phyloP scores from a whole-genome alignment of 1,140 invertebrate genomes.

The Pogonognathellus flavescens region DNA sequence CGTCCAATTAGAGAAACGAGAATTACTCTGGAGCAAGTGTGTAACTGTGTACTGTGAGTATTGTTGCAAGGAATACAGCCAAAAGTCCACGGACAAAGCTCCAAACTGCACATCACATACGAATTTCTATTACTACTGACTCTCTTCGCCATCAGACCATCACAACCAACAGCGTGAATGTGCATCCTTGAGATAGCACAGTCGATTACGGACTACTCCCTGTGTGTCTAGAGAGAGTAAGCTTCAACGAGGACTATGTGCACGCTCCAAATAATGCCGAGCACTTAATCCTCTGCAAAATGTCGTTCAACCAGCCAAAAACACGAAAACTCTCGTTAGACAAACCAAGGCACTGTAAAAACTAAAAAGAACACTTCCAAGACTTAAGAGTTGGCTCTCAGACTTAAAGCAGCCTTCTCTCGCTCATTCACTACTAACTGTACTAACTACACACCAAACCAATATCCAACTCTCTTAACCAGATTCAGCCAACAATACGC shows the following conservation, averaged over 20 bases:
- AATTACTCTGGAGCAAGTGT: conserved; percentile 36
- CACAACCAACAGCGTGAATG: neutral
- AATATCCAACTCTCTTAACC: neutral
- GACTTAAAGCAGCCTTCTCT: conserved; percentile 2
- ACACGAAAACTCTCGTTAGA: conserved; percentile 41
- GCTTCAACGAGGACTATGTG: neutral
- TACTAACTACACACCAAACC: too few species aligned
- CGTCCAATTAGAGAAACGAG: conserved; percentile 55
- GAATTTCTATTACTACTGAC: neutral
- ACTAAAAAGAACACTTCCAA: neutral
- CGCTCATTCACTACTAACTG: neutral
- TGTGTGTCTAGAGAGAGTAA: neutral
- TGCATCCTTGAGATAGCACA: neutral
- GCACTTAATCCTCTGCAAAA: conserved; percentile 49
- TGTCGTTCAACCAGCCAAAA: conserved; percentile 36
- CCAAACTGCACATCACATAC: neutral
- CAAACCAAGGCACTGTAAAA: neutral
- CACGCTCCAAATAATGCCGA: conserved; percentile 40
- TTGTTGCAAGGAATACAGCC: neutral
- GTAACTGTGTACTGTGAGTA: neutral
- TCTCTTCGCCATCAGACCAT: neutral
- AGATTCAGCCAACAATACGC: neutral
- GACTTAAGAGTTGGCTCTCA: conserved; percentile 12
- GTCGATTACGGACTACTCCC: neutral
- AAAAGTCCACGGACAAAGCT: neutral